These are phyloP conservation scores for Eumacrocentrus americanus DNA, from an alignment of 2,888 invertebrate genomes.

Conservation along the genomic window DNA sequence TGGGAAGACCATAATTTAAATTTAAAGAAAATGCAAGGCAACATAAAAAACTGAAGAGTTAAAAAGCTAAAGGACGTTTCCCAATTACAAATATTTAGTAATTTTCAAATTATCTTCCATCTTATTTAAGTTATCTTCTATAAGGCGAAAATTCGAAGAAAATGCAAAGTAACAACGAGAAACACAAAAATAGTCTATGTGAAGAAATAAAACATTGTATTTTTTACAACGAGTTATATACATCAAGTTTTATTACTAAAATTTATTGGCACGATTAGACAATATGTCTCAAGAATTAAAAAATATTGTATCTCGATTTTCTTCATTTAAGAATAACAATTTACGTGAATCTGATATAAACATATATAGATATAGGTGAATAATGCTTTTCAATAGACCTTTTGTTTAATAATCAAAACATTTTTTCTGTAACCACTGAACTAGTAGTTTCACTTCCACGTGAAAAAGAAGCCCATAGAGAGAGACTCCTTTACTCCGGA, in stretches of 20 bases:
- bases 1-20: too few species aligned
- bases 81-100: too few species aligned
- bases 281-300: constrained; percentile 51
- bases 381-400: background rate
- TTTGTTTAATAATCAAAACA: background rate
- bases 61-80: too few species aligned
- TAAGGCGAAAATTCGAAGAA: too few species aligned
- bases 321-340: constrained; percentile 37
- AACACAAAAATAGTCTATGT: too few species aligned
- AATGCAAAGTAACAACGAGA: too few species aligned
- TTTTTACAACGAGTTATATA: constrained; percentile 42
- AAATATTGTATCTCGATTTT: constrained; percentile 49
- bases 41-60: too few species aligned
- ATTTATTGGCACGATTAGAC: constrained; percentile 58
- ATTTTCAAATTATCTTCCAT: too few species aligned
- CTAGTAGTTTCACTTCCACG: background rate
- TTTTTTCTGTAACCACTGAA: too few species aligned
- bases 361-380: constrained; percentile 11
- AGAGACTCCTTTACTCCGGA: background rate
- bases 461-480: background rate
- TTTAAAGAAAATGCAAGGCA: too few species aligned
- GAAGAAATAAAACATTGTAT: constrained; percentile 23
- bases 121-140: too few species aligned
- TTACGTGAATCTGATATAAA: constrained; percentile 9
- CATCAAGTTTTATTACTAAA: constrained; percentile 42